Percentiles rank a stretch among this genome's conserved stretches.
phyloP scores from a whole-genome alignment of 2,888 invertebrate species.

The Acrobasis repandana region DNA sequence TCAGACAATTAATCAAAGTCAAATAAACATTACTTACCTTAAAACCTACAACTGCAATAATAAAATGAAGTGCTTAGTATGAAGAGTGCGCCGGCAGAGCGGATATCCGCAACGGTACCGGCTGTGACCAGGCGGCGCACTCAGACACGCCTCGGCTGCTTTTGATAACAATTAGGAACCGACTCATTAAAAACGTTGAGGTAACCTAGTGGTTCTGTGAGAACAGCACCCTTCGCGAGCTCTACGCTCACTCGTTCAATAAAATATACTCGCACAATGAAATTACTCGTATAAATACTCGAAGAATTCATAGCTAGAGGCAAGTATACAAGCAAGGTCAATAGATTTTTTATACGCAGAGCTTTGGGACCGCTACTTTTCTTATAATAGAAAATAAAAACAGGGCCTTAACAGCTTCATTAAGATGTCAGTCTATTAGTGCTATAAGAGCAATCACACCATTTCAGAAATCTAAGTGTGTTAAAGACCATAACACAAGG shows the following conservation, averaged over 20 bases:
- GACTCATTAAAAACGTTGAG: background rate
- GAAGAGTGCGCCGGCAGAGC: constrained; percentile 51
- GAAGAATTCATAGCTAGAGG: no score
- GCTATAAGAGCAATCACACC: constrained; percentile 21
- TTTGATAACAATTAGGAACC: constrained; percentile 29
- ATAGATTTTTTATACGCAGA: no score
- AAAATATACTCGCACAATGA: no score
- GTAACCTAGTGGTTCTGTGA: no score
- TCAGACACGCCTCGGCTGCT: constrained; percentile 40
- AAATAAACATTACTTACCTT: background rate
- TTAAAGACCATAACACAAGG: constrained; percentile 36
- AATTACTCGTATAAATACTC: no score
- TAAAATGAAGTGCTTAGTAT: constrained; percentile 49
- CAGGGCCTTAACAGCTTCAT: no score
- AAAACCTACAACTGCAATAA: constrained; percentile 15
- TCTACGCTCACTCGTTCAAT: no score
- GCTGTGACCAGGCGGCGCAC: constrained; percentile 32
- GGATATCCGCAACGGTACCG: constrained; percentile 67
- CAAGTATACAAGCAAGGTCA: no score
- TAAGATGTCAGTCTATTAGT: background rate
- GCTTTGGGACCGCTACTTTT: no score
- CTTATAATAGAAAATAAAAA: no score
- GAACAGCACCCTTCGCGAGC: no score
- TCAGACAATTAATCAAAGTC: background rate
- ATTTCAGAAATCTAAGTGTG: constrained; percentile 12